These are phyloP conservation scores for Belonocnema kinseyi DNA, from an alignment of 1,140 invertebrate genomes.

Conservation along the genomic window DNA sequence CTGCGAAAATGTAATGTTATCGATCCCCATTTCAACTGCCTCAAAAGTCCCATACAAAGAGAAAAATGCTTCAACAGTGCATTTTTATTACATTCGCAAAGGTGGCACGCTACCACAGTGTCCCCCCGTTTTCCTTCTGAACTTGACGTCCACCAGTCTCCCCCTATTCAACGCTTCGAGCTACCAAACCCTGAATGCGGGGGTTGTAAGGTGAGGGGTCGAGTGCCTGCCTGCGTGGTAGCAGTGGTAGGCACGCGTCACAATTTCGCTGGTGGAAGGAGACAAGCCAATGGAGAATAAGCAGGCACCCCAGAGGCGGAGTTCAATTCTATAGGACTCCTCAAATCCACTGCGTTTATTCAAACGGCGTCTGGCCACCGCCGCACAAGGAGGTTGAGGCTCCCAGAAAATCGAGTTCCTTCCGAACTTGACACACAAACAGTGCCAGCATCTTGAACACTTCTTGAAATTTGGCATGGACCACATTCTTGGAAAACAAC, in stretches of 20 bases:
- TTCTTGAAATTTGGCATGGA: neutral
- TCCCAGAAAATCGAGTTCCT: neutral
- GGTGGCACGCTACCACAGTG: too few species aligned
- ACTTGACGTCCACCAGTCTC: constrained; percentile 5
- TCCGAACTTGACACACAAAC: neutral
- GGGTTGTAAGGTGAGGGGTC: constrained; percentile 17
- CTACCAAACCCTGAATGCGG: neutral
- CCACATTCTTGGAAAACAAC: neutral
- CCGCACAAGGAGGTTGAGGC: constrained; percentile 48
- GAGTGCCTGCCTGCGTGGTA: too few species aligned
- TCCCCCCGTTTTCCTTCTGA: neutral
- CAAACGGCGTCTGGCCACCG: constrained; percentile 71
- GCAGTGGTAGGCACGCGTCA: constrained; percentile 31
- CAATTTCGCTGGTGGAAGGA: constrained; percentile 44
- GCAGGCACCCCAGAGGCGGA: constrained; percentile 51
- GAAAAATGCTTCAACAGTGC: too few species aligned
- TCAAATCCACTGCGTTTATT: constrained; percentile 33
- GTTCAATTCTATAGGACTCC: constrained; percentile 46
- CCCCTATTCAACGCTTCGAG: constrained; percentile 32
- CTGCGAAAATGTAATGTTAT: too few species aligned
- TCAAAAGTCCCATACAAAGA: too few species aligned
- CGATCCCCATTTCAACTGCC: too few species aligned
- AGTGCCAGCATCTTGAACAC: neutral
- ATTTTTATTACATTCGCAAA: too few species aligned
- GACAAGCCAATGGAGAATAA: constrained; percentile 49